Evolutionary conservation across 2,113 vertebrate species (phyloP), one percentile per base, ranked within the genome.

Genomic region (Microcebus jonahi): DNA sequence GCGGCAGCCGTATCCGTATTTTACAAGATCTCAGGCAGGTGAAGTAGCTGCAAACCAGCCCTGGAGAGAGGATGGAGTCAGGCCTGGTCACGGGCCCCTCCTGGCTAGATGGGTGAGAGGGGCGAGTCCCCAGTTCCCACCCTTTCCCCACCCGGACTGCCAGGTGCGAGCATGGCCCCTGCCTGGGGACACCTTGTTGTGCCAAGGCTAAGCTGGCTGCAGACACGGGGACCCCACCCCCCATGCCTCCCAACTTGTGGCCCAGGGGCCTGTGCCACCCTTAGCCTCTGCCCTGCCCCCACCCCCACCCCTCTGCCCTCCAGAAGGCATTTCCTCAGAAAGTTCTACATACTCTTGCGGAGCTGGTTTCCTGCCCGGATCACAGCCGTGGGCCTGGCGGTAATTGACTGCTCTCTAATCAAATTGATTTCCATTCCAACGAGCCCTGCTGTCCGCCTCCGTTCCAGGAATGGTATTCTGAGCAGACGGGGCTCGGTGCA

Each of bases 391-490:
- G 96, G 90, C 98, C 97, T 93, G 55, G 0, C 14, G 55, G 96
- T 93, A 95, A 98, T 95, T 96, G 97, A 97, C 97, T 92, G 97
- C 97, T 96, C 97, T 90, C 97, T 98, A 96, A 98, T 98, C 98
- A 95, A 92, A 98, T 97, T 87, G 98, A 97, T 98, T 98, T 98
- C 97, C 97, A 91, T 98, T 96, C 96, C 97, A 36, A 85, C 53
- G 98, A 97, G 96, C 94, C 92, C 98, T 93, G 97, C 80, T 95
- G 80, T 97, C 97, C 84, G 0, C 98, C 98, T 97, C 95, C 61
- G 18, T 98, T 98, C 98, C 98, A 97, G 98, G 98, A 98, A 98
- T 88, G 95, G 97, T 96, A 96, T 98, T 98, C 96, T 92, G 93
- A 97, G 97, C 95, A 18, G 96, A 96, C 97, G 89, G 90, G 88